A percentile compares a stretch with the other conserved stretches of the same genome.
phyloP scores from a whole-genome alignment of 1,140 invertebrate genomes.

The Gryllus bimaculatus region DNA sequence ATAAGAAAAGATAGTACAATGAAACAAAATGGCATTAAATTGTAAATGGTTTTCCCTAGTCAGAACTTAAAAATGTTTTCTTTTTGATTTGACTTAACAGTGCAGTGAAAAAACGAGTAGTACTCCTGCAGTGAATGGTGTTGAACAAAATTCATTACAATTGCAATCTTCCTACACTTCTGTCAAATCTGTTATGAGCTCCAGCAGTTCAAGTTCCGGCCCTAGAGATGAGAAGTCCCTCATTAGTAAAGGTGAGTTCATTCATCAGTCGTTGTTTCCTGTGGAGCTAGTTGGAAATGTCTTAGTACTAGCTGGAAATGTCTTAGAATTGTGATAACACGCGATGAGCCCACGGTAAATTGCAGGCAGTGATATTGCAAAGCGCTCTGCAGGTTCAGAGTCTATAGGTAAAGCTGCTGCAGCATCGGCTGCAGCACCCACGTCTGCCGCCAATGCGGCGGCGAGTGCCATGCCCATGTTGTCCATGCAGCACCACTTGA shows the following conservation, averaged over 20 bases:
- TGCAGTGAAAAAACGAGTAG: not conserved
- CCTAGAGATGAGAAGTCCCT: not conserved
- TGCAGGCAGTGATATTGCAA: constrained; percentile 13
- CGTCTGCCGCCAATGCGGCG: not conserved
- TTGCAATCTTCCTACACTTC: constrained; percentile 35
- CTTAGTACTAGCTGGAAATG: not conserved
- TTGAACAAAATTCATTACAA: constrained; percentile 32
- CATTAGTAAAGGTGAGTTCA: constrained; percentile 1
- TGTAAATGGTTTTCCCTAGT: not conserved
- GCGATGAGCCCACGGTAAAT: not conserved
- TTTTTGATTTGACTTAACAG: not conserved
- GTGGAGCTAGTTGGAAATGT: not conserved
- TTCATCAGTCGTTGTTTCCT: not conserved
- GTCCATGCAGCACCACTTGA: constrained; percentile 21
- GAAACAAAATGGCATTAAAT: no score
- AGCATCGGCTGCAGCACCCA: not conserved
- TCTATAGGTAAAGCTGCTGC: constrained; percentile 1
- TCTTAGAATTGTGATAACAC: not conserved
- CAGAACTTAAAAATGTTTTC: not conserved
- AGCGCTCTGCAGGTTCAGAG: constrained; percentile 9
- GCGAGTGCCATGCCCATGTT: constrained; percentile 17
- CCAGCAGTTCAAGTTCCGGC: constrained; percentile 4
- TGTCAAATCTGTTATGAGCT: constrained; percentile 32
- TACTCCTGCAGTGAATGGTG: constrained; percentile 14
- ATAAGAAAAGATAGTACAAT: no score